phyloP scores from a whole-genome alignment of 2,888 invertebrate species.

The Clepsis dumicolana region DNA sequence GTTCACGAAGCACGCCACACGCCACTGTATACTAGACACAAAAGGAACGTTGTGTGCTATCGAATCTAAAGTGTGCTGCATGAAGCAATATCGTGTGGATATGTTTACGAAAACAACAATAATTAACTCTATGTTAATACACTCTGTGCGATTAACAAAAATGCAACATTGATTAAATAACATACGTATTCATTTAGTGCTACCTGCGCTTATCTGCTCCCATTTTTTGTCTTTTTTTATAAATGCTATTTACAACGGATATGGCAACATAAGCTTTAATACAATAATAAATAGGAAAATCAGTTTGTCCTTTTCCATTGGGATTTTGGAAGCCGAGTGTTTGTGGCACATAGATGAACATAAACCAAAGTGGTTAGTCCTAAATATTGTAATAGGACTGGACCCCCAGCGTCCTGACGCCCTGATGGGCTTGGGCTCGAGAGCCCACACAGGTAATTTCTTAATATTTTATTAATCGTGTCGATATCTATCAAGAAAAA shows the following conservation, averaged over 20 bases:
- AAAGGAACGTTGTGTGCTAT: not conserved
- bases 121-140: constrained; percentile 25
- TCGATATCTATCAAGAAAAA: not conserved
- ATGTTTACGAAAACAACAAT: constrained; percentile 32
- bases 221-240: not conserved
- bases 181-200: not conserved
- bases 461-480: not conserved
- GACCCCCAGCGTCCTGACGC: too few relatives aligned
- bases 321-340: not conserved
- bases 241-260: not conserved
- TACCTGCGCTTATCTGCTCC: not conserved
- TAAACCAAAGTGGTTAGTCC: not conserved
- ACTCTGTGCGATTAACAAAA: constrained; percentile 38
- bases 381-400: not conserved
- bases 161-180: constrained; percentile 28
- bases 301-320: not conserved
- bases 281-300: not conserved
- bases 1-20: not conserved
- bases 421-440: too few relatives aligned
- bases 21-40: not conserved
- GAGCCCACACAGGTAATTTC: not conserved
- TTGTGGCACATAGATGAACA: not conserved
- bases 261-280: constrained; percentile 8
- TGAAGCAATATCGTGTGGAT: constrained; percentile 33
- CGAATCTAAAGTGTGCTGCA: constrained; percentile 28